phyloP scores from a whole-genome alignment of 2,888 invertebrate species.

The Sminthurides aquaticus region DNA sequence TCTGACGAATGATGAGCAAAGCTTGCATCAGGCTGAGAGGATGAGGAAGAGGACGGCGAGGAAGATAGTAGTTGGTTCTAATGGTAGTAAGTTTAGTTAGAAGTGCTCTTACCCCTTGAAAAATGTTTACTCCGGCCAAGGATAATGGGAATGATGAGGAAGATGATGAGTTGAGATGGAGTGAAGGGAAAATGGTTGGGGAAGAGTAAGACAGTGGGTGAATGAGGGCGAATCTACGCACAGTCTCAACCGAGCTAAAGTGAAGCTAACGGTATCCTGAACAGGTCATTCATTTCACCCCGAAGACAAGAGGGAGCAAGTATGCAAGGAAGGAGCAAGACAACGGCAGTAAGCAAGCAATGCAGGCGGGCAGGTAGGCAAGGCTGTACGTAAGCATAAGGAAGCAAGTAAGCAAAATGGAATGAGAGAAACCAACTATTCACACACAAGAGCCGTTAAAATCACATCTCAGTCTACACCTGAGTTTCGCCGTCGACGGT shows the following conservation, averaged over 20 bases:
- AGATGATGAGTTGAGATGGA: slow-evolving; percentile 1
- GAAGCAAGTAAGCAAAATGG: slow-evolving; percentile 9
- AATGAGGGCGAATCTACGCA: slow-evolving; percentile 1
- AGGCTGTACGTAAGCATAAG: background rate
- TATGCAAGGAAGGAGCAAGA: slow-evolving; percentile 19
- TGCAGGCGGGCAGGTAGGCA: no score
- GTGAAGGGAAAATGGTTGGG: background rate
- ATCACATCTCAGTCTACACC: slow-evolving; percentile 21
- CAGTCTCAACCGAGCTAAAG: slow-evolving; percentile 17
- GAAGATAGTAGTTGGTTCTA: background rate
- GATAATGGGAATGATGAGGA: background rate
- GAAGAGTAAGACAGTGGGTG: background rate
- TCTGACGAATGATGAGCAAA: no score
- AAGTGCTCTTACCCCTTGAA: background rate
- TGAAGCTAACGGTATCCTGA: slow-evolving; percentile 24
- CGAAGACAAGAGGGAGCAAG: slow-evolving; percentile 14
- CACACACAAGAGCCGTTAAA: slow-evolving; percentile 20
- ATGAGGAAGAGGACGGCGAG: no score
- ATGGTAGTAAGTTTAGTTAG: background rate
- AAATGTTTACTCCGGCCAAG: background rate
- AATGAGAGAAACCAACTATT: background rate
- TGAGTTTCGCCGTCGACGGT: slow-evolving; percentile 14
- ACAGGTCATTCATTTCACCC: slow-evolving; percentile 33
- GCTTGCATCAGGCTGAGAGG: no score
- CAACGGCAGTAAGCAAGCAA: slow-evolving; percentile 10